Evolutionary conservation across 2,113 vertebrate species (phyloP).

Genomic region (Epinephelus cyanopodus): DNA sequence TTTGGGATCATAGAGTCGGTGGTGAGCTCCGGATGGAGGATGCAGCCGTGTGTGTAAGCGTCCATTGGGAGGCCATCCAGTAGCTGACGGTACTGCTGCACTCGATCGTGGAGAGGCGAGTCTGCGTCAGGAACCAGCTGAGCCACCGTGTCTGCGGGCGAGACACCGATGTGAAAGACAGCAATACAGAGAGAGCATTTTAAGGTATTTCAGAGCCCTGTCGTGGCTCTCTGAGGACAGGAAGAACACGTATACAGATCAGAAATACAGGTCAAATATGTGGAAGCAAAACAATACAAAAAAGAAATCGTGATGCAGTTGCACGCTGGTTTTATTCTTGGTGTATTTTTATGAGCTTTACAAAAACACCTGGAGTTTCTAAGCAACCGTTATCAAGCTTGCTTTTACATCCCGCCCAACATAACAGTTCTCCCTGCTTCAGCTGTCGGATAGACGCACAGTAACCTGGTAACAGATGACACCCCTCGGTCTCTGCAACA

Average conservation of each 20-base stretch:
- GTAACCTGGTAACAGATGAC: slow-evolving; percentile 46
- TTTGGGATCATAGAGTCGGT: slow-evolving; percentile 99
- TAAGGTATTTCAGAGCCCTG: background rate
- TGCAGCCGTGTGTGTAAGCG: slow-evolving; percentile 98
- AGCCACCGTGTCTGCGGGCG: slow-evolving; percentile 87
- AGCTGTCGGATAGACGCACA: background rate
- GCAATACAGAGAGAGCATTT: background rate
- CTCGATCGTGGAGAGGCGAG: slow-evolving; percentile 88
- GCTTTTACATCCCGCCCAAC: background rate
- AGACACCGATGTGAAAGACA: slow-evolving; percentile 11
- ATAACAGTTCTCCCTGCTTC: slow-evolving; percentile 20
- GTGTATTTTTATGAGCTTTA: background rate
- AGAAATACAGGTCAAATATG: too few relatives aligned
- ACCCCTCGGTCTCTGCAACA: background rate
- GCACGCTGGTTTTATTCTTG: background rate
- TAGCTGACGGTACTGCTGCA: slow-evolving; percentile 95
- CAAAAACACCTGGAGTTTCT: slow-evolving; percentile 30
- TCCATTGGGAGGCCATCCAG: slow-evolving; percentile 98
- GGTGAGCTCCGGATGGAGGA: slow-evolving; percentile 99
- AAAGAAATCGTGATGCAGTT: background rate
- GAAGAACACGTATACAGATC: background rate
- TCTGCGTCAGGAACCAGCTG: slow-evolving; percentile 92
- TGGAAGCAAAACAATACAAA: background rate
- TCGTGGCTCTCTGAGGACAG: background rate
- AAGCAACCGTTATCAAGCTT: slow-evolving; percentile 26